Base-by-base conservation (phyloP, 2,888 invertebrate genomes). In the Chironomus tentans region DNA sequence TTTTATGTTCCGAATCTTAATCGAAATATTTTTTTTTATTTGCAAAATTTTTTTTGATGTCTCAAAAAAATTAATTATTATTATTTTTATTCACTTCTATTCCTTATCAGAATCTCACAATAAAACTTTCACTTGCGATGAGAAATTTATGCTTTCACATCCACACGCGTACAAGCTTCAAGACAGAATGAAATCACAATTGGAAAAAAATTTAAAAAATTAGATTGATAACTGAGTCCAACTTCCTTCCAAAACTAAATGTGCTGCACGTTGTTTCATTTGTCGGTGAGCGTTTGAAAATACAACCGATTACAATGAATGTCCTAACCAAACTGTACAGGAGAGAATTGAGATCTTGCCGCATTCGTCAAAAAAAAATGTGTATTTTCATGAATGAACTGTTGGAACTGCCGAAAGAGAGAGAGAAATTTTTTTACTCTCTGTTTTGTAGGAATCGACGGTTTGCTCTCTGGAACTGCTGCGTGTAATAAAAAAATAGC, bases 201-300 rank as follows among this genome's bases (percentile, higher is more conserved):
- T 10, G 38, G 10, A 38, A 38, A 38, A 38, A 10, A 38, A 38
- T 2, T 38, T 10, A 38, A 10, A 38, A 38, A 2, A 50, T 38
- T 10, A 38, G 38, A n/a, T 50, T 56, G 70, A 70, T 70, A 50
- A 50, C 50, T 46, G 50, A 70, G 13, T 15, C 10, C 7, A 50
- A 21, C 13, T 46, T 46, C 46, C 46, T 13, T 70, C 18, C 5
- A 12, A 18, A 56, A 56, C 15, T 56, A 56, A 56, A 15, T 56
- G 56, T 18, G 56, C 56, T 56, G 38, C 72, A 72, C 72, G 72
- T 72, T 72, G 50, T 72, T 72, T 72, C 61, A 72, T 61, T 24
- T 38, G 62, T 62, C 61, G 71, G 71, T 28, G 22, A 62, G 46
- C 21, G 22, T 62, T 72, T 38, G 50, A 21, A 72, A 72, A 72